A percentile compares a stretch with the other conserved stretches of the same genome.
Conservation (phyloP, 2,113 vertebrate genomes). For the Craseonycteris thonglongyai region DNA sequence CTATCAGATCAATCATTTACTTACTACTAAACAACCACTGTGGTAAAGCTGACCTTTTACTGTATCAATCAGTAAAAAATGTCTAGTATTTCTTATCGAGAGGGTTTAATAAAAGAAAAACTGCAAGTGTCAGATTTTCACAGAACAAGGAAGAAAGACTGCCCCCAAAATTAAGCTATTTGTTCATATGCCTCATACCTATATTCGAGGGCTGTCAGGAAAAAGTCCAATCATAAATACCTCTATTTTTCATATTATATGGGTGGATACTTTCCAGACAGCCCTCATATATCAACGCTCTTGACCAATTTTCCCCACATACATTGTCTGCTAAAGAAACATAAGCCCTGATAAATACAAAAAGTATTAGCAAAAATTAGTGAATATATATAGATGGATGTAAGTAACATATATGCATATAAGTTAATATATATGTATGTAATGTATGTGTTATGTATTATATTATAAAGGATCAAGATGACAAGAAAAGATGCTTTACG, state of each 20-base stretch:
- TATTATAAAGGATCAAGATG: not conserved
- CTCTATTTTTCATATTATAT: no score
- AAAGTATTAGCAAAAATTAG: not conserved
- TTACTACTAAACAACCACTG: not conserved
- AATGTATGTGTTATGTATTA: no score
- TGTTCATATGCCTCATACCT: not conserved
- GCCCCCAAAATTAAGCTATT: not conserved
- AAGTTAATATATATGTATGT: not conserved
- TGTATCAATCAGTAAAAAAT: not conserved
- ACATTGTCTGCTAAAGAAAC: not conserved
- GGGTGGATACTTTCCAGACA: no score
- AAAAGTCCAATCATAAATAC: no score
- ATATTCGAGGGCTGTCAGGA: no score
- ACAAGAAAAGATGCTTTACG: not conserved
- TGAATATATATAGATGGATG: not conserved
- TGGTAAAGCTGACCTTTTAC: not conserved
- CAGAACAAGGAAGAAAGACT: not conserved
- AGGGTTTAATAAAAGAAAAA: conserved; percentile 19
- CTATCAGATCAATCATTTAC: not conserved
- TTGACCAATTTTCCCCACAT: not conserved
- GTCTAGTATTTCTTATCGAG: not conserved
- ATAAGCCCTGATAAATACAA: not conserved
- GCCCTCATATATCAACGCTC: not conserved
- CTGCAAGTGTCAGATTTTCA: not conserved
- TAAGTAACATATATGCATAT: not conserved